Evolutionary conservation across 2,888 invertebrate genomes (phyloP).

Genomic region (Tubiluchus corallicola): DNA sequence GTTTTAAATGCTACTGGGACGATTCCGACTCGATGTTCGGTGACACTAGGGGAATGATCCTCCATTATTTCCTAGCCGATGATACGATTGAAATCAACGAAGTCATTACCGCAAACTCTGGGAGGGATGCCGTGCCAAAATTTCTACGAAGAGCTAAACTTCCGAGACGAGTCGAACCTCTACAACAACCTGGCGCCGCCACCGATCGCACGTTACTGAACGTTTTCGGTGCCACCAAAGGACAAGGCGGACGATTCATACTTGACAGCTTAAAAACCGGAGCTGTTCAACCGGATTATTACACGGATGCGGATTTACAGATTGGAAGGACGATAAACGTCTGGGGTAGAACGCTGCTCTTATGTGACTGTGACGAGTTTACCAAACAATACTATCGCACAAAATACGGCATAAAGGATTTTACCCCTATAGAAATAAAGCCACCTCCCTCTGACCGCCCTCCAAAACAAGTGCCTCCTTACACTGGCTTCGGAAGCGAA

Average conservation of each 20-base stretch:
- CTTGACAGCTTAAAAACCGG: conserved; percentile 30
- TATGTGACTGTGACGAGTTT: conserved; percentile 65
- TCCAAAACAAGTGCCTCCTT: conserved; percentile 45
- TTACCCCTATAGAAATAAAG: conserved; percentile 37
- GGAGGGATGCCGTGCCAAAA: conserved; percentile 47
- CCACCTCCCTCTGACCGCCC: conserved; percentile 29
- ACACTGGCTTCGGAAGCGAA: conserved; percentile 73
- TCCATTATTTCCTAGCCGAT: conserved; percentile 67
- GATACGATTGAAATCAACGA: conserved; percentile 77
- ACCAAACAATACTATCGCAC: conserved; percentile 63
- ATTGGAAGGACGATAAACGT: conserved; percentile 63
- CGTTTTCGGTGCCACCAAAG: conserved; percentile 29
- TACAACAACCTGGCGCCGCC: conserved; percentile 26
- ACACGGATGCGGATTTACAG: conserved; percentile 49
- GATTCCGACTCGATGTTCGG: conserved; percentile 58
- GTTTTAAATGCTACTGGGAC: conserved; percentile 78
- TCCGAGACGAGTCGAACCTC: conserved; percentile 42
- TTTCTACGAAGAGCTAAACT: conserved; percentile 55
- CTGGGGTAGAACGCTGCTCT: conserved; percentile 55
- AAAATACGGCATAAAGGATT: conserved; percentile 46
- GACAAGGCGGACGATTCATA: conserved; percentile 28
- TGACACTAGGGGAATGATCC: conserved; percentile 50
- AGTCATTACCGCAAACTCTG: conserved; percentile 43
- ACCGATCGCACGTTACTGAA: conserved; percentile 30
- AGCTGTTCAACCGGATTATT: conserved; percentile 25